A percentile compares a stretch with the other conserved stretches of the same genome.
phyloP scores from a whole-genome alignment of 2,113 vertebrate species.

The Vulpes ferrilata region DNA sequence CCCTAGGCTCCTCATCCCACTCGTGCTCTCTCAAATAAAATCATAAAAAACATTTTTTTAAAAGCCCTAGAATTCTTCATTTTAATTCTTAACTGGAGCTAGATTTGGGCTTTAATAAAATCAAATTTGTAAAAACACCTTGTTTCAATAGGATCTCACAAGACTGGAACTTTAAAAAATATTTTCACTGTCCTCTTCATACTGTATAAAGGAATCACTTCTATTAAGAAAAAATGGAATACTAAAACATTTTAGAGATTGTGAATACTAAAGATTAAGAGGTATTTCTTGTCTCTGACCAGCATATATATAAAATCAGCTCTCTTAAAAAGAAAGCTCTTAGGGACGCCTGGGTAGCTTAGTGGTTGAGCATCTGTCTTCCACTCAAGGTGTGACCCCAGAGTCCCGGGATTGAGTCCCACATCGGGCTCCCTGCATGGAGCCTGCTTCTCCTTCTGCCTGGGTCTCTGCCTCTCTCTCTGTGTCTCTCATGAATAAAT shows the following conservation, averaged over 20 bases:
- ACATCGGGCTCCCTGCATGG: too few relatives aligned
- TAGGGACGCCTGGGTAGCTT: not conserved
- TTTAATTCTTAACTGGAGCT: conserved; percentile 3
- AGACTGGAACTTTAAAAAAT: not conserved
- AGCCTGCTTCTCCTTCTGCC: too few relatives aligned
- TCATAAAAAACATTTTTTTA: not conserved
- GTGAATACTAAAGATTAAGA: not conserved
- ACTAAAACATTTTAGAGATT: not conserved
- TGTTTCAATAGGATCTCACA: not conserved
- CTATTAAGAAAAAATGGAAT: not conserved
- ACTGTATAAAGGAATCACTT: not conserved
- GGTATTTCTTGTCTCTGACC: not conserved
- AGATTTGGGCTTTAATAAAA: not conserved
- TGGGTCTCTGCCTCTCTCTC: too few relatives aligned
- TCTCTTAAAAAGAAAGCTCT: not conserved
- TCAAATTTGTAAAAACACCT: not conserved
- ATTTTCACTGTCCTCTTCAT: not conserved
- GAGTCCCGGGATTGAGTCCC: too few relatives aligned
- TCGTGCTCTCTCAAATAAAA: not conserved
- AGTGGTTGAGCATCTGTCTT: too few relatives aligned
- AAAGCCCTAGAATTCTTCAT: not conserved
- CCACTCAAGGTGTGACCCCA: too few relatives aligned
- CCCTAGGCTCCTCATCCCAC: too few relatives aligned
- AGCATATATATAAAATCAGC: not conserved
- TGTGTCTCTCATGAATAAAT: too few relatives aligned